phyloP scores from a whole-genome alignment of 2,113 vertebrate genomes.

The Plecotus auritus region DNA sequence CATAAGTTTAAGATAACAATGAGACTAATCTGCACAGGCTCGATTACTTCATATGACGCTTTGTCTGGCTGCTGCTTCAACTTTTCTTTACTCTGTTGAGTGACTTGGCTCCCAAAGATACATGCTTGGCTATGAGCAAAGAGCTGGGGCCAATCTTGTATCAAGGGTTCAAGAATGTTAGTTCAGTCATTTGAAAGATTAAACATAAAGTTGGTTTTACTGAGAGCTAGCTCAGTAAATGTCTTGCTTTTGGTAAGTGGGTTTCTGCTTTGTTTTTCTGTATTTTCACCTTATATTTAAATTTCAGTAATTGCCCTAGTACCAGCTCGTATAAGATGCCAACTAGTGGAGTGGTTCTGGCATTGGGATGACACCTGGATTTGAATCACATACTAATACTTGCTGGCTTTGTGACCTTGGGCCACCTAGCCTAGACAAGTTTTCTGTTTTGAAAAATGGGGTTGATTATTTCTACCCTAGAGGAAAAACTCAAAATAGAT shows the following conservation, averaged over 20 bases:
- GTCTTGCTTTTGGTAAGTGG: background rate
- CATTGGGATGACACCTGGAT: background rate
- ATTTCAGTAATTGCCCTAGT: background rate
- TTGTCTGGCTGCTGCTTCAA: background rate
- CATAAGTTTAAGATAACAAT: background rate
- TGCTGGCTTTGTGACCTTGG: background rate
- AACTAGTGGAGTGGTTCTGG: background rate
- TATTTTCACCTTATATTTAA: background rate
- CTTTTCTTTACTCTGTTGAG: background rate
- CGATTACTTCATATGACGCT: background rate
- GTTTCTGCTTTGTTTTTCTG: background rate
- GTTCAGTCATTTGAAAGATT: background rate
- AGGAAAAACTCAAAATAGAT: background rate
- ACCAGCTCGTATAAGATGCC: background rate
- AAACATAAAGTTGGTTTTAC: background rate
- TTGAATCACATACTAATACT: background rate
- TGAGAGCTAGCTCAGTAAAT: background rate
- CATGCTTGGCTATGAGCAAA: background rate
- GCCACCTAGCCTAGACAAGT: background rate
- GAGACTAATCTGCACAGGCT: background rate
- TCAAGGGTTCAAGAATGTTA: background rate
- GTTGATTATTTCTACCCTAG: background rate
- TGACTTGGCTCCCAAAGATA: background rate
- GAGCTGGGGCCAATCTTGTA: background rate
- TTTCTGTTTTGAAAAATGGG: background rate